Evolutionary conservation across 2,888 invertebrate species (phyloP).

Genomic region (Scaptodrosophila latifasciaeformis): DNA sequence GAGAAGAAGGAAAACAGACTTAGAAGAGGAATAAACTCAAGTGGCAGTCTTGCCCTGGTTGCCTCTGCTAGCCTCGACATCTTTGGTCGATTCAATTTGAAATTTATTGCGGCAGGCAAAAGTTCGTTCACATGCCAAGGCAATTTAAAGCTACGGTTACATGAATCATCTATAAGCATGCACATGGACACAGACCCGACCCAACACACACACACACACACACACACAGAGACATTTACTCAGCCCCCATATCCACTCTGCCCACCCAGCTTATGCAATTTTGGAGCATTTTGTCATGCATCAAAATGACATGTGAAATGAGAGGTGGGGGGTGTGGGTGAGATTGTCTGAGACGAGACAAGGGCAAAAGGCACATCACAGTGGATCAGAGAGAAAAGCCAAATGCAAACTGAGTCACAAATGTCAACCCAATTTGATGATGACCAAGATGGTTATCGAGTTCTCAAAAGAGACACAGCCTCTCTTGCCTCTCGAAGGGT

Average conservation of each 20-base stretch:
- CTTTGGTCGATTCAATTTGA: slow-evolving; percentile 55
- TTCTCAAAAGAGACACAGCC: no score
- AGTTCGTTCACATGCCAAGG: slow-evolving; percentile 57
- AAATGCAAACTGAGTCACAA: slow-evolving; percentile 51
- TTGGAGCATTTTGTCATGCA: slow-evolving; percentile 19
- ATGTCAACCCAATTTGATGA: slow-evolving; percentile 61
- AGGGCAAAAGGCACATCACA: slow-evolving; percentile 2
- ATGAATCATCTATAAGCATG: slow-evolving; percentile 47
- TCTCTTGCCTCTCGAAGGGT: no score
- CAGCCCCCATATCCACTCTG: background rate
- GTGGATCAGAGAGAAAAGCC: no score
- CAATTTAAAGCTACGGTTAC: slow-evolving; percentile 57
- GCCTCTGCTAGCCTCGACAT: no score
- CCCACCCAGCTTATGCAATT: background rate
- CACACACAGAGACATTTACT: background rate
- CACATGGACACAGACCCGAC: slow-evolving; percentile 25
- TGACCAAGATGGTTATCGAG: slow-evolving; percentile 30
- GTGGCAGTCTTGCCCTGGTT: slow-evolving; percentile 21
- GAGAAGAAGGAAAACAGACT: background rate
- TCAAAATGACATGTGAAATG: slow-evolving; percentile 20
- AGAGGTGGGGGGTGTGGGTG: no score
- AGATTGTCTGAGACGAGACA: slow-evolving; percentile 8
- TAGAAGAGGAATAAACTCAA: slow-evolving; percentile 44
- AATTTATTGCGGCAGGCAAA: slow-evolving; percentile 61
- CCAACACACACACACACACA: background rate